Conservation (phyloP, 2,113 vertebrate genomes). For the Telmatochromis brichardi region DNA sequence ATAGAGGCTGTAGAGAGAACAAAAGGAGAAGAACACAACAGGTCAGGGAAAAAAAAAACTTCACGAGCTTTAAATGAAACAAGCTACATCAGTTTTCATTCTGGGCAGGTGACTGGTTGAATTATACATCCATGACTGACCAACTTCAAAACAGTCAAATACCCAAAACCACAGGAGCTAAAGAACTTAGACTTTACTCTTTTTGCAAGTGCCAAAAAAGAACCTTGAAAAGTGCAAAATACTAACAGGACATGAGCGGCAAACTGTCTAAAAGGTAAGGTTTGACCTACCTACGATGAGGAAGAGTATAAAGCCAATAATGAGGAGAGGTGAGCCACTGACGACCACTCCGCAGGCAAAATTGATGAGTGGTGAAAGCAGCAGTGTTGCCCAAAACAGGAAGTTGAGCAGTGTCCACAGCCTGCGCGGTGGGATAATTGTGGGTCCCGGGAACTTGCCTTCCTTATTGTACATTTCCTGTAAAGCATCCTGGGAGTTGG, state of each 20-base stretch:
- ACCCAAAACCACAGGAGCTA: background rate
- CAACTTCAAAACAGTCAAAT: background rate
- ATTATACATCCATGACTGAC: background rate
- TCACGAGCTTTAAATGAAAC: background rate
- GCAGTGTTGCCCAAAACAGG: conserved; percentile 89
- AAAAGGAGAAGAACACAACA: background rate
- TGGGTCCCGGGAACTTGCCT: conserved; percentile 83
- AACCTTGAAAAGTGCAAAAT: background rate
- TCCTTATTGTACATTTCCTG: conserved; percentile 88
- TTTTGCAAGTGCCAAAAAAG: background rate
- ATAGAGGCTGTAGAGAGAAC: conserved; percentile 80
- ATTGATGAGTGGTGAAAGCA: conserved; percentile 92
- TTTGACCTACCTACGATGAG: conserved; percentile 83
- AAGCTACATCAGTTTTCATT: background rate
- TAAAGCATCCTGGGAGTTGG: conserved; percentile 81
- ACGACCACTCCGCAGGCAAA: conserved; percentile 87
- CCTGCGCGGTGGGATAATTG: conserved; percentile 78
- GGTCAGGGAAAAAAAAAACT: background rate
- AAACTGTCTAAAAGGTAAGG: background rate
- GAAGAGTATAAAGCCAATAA: conserved; percentile 88
- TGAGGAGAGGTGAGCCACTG: conserved; percentile 92
- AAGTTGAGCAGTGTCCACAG: conserved; percentile 94
- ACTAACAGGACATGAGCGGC: background rate
- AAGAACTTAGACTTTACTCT: background rate
- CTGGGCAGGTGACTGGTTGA: background rate